These are phyloP conservation scores for Archips xylosteana DNA, from an alignment of 2,888 invertebrate species.

Conservation along the genomic window DNA sequence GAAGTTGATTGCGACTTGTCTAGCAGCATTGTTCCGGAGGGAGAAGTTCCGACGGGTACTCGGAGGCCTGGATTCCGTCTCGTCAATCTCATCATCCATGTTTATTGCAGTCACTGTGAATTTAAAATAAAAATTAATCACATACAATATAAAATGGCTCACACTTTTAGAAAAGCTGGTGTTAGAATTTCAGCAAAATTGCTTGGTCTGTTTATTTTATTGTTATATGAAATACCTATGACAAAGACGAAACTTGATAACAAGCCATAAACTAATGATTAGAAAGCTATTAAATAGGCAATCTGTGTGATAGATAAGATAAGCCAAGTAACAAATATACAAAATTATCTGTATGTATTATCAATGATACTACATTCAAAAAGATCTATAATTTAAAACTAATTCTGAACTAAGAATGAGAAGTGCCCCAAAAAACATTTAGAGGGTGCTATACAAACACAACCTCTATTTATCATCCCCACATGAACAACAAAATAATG, in stretches of 20 bases:
- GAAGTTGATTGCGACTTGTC: slow-evolving; percentile 78
- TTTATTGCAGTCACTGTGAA: slow-evolving; percentile 37
- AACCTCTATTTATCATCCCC: too few relatives aligned
- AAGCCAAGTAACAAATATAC: background rate
- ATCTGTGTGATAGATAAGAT: slow-evolving; percentile 16
- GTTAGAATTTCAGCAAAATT: background rate
- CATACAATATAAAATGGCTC: too few relatives aligned
- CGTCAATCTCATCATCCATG: slow-evolving; percentile 58
- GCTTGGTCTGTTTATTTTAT: background rate
- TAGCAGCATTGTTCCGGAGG: slow-evolving; percentile 65
- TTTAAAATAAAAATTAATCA: background rate
- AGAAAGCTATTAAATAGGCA: background rate
- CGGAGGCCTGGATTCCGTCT: slow-evolving; percentile 58
- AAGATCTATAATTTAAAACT: too few relatives aligned
- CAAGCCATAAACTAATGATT: background rate
- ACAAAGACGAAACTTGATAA: background rate
- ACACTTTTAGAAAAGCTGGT: too few relatives aligned
- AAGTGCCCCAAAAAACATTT: too few relatives aligned
- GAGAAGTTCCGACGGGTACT: slow-evolving; percentile 63
- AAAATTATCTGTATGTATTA: too few relatives aligned
- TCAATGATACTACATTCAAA: too few relatives aligned
- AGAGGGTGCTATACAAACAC: too few relatives aligned
- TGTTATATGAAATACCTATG: background rate
- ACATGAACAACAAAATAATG: too few relatives aligned
- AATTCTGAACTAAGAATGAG: too few relatives aligned